Evolutionary conservation across 2,797 vertebrate genomes (phyloP), one percentile per base, ranked within the genome.

Genomic region (Perodicticus potto): DNA sequence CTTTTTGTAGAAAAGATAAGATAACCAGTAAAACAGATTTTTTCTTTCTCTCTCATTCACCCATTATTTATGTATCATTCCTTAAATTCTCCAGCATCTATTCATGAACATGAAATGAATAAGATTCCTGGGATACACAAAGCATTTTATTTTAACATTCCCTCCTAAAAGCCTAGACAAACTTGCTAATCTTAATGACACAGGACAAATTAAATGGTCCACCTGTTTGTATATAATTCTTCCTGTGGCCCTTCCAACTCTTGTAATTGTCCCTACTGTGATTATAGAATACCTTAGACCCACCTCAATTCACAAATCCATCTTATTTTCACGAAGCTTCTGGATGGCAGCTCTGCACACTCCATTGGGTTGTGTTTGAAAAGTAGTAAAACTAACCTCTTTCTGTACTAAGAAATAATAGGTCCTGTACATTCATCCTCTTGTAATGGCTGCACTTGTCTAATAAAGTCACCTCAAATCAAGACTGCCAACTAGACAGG

Each of bases 1-100:
- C 69, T 40, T 96, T 89, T 49, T 45, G 37, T 53, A 94, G 67
- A 86, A 87, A 22, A 32, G 13, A 49, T 32, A 96, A 77, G n/a
- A n/a, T n/a, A n/a, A n/a, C 23, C 17, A 80, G 20, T 72, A 40
- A 93, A 91, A 59, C 29, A 67, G 32, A 70, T 37, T 72, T 78
- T 70, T 37, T 89, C 69, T 59, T 37, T 84, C 3, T 53, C 7
- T 2, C 1, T 57, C 22, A 43, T 57, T 77, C 78, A 63, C 59
- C 27, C 23, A 59, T 32, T 86, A 73, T 10, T 84, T 81, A 67
- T 4, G 19, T 81, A 27, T 17, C 45, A 89, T 91, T 57, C 70
- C 53, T 85, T 72, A 80, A 82, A 94, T 20, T 27, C 2, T 73
- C 27, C 27, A n/a, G 40, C 4, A 78, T 73, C 57, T 93, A 59